Evolutionary conservation across 2,113 vertebrate species (phyloP), one percentile per base, ranked within the genome.

Genomic region (Monarcha castaneiventris): DNA sequence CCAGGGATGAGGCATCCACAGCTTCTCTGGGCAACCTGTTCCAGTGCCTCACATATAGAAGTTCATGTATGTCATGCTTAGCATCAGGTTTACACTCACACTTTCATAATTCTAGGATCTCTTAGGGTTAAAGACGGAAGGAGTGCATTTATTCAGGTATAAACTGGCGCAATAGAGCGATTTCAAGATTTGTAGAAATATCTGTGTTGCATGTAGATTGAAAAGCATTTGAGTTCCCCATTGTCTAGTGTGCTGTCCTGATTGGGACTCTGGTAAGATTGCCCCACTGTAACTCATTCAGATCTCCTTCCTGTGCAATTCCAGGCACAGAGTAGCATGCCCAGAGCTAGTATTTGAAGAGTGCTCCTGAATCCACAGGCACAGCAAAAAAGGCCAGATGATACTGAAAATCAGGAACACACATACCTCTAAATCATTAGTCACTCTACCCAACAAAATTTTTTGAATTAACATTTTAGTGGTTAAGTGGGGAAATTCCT

Each of bases 401-500:
- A 66, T 87, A 41, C 5, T 61, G 59, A 72, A 93, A 79, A 91
- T 72, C 58, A 56, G 51, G 20, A 79, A 6, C 25, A 29, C 59
- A 33, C 4, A 14, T 51, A 44, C 3, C 22, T 33, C 13, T 59
- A 64, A 84, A 63, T 72, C 7, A 35, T 48, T 44, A 43, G 15
- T 56, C 32, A 22, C 13, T 88, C 12, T 66, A 58, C 3, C 48
- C 10, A 32, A 35, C 3, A 67, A 37, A 3, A 33, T 67, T 77
- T 94, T 92, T 91, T 90, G 3, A 84, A 95, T 81, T 27, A 92
- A 35, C 6, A 13, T 54, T 64, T 77, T 66, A 94, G 64, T 93
- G 56, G 25, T 89, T 94, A 84, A 63, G 56, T 90, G 74, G 84
- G 49, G 87, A 95, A 95, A 94, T 91, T 97, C 62, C 62, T 97